Evolutionary conservation across 2,113 vertebrate species (phyloP).

Genomic region (Urocynchramus pylzowi): DNA sequence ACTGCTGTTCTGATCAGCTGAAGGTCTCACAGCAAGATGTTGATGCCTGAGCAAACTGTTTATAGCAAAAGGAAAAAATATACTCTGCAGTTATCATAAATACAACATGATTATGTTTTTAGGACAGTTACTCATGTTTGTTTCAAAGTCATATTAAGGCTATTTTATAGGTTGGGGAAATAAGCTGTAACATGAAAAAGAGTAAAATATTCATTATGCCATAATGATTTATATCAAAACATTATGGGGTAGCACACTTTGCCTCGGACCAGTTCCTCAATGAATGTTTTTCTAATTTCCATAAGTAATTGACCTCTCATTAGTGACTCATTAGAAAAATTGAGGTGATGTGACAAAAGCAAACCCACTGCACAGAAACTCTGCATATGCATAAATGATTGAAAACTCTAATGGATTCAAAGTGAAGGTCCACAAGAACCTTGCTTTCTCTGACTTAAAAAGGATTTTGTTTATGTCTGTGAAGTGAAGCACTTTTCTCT

Average conservation of each 20-base stretch:
- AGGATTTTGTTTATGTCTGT: neutral
- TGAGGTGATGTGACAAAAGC: constrained; percentile 58
- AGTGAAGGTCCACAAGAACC: constrained; percentile 35
- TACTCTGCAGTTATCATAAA: neutral
- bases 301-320: constrained; percentile 72
- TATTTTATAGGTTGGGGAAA: neutral
- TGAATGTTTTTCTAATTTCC: constrained; percentile 64
- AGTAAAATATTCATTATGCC: constrained; percentile 47
- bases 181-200: constrained; percentile 39
- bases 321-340: constrained; percentile 70
- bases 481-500: neutral
- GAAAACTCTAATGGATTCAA: constrained; percentile 46
- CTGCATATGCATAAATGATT: constrained; percentile 50
- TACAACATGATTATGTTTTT: neutral
- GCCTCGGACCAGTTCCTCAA: constrained; percentile 34
- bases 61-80: neutral
- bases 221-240: constrained; percentile 61
- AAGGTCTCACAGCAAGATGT: neutral
- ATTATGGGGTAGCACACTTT: constrained; percentile 43
- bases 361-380: constrained; percentile 52
- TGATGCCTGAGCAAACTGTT: neutral
- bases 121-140: neutral
- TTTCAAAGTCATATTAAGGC: neutral
- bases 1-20: neutral
- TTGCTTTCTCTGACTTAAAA: constrained; percentile 45